Evolutionary conservation across 2,113 vertebrate species (phyloP).

Genomic region (Danionella cerebrum): DNA sequence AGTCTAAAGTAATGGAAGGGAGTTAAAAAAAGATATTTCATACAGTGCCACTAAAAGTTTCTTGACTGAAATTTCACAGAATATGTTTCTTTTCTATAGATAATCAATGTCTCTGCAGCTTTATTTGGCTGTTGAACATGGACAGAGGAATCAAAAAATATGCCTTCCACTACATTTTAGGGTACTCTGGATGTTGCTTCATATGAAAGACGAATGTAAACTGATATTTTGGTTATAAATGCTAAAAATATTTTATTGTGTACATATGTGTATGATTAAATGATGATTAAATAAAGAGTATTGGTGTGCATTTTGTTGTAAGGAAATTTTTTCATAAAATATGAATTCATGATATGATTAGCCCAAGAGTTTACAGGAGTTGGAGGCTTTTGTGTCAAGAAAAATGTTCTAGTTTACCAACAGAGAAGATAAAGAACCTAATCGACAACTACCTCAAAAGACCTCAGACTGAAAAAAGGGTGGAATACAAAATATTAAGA

Average conservation of each 20-base stretch:
- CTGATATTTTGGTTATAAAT: conserved; percentile 16
- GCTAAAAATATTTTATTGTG: conserved; percentile 6
- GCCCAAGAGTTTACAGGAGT: no score
- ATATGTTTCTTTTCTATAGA: background rate
- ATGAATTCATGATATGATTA: no score
- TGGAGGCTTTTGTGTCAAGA: no score
- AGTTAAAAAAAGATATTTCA: background rate
- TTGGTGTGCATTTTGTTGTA: background rate
- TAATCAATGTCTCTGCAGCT: background rate
- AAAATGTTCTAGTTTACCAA: no score
- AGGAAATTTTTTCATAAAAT: no score
- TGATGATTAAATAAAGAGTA: conserved; percentile 4
- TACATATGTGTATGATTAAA: conserved; percentile 29
- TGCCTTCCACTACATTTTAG: conserved; percentile 22
- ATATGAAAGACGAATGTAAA: conserved; percentile 15
- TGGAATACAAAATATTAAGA: no score
- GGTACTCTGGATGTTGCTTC: conserved; percentile 31
- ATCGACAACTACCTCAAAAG: no score
- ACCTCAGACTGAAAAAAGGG: no score
- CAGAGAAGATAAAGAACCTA: no score
- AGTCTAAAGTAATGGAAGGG: no score
- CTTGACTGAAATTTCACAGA: background rate
- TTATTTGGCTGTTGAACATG: background rate
- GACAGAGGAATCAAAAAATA: conserved; percentile 10
- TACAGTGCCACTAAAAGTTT: background rate